A percentile compares a stretch with the other conserved stretches of the same genome.
These are phyloP conservation scores for Cheilosia vulpina DNA, from an alignment of 2,888 invertebrate species.

Conservation along the genomic window DNA sequence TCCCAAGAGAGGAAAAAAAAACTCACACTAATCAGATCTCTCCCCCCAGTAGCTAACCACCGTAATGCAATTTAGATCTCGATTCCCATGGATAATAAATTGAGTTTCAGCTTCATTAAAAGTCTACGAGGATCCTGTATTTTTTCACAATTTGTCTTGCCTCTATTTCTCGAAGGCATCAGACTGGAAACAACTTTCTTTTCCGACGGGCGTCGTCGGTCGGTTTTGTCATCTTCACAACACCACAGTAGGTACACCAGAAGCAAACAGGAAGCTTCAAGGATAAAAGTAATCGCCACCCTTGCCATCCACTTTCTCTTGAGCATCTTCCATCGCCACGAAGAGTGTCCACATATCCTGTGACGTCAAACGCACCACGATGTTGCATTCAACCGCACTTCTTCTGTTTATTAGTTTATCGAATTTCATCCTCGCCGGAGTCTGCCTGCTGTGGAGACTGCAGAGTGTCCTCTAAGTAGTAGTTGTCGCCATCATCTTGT, in stretches of 20 bases:
- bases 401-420: conserved; percentile 71
- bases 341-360: conserved; percentile 61
- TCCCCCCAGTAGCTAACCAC: conserved; percentile 45
- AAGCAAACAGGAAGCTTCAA: conserved; percentile 47
- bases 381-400: conserved; percentile 63
- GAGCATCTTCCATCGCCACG: not conserved
- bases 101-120: conserved; percentile 75
- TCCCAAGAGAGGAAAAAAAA: conserved; percentile 7
- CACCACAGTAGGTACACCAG: conserved; percentile 37
- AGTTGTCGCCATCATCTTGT: conserved; percentile 12
- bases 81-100: conserved; percentile 74
- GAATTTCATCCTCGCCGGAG: conserved; percentile 56
- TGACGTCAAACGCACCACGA: conserved; percentile 73
- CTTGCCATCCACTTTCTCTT: conserved; percentile 55
- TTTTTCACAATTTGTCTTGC: not conserved
- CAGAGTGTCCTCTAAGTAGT: conserved; percentile 33
- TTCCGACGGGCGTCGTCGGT: conserved; percentile 61
- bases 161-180: conserved; percentile 60
- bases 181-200: conserved; percentile 74
- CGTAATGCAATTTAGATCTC: conserved; percentile 74
- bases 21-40: conserved; percentile 66
- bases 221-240: conserved; percentile 29
- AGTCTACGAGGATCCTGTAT: conserved; percentile 69
- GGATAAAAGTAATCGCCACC: conserved; percentile 52
- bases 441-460: not conserved